Conservation (phyloP, 2,888 invertebrate species). For the Chrysolina haemoptera region DNA sequence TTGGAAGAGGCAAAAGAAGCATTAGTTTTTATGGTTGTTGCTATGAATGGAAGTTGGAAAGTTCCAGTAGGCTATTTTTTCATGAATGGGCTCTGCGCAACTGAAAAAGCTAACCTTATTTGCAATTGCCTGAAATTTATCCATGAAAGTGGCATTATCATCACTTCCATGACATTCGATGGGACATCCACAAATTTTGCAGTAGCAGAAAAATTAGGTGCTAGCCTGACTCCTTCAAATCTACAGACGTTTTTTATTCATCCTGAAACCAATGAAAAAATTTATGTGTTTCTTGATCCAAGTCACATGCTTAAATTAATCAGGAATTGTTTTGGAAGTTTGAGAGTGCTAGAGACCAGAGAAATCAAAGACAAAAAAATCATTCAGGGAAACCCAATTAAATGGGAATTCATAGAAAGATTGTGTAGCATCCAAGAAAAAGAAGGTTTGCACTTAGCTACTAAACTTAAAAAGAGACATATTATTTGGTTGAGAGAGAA, state of each 20-base stretch:
- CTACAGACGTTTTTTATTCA: constrained; percentile 13
- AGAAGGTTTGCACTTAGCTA: constrained; percentile 23
- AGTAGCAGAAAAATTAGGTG: constrained; percentile 10
- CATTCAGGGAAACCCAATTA: background rate
- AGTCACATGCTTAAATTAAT: constrained; percentile 21
- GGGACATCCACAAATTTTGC: constrained; percentile 21
- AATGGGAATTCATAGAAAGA: constrained; percentile 30
- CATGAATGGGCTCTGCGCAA: background rate
- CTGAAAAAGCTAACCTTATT: constrained; percentile 23
- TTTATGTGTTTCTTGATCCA: constrained; percentile 12
- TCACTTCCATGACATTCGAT: constrained; percentile 36
- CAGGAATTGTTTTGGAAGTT: constrained; percentile 15
- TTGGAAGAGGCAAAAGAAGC: constrained; percentile 12
- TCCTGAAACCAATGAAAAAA: constrained; percentile 4
- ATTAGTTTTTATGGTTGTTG: constrained; percentile 19
- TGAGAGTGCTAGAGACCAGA: background rate
- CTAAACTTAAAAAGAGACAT: constrained; percentile 25
- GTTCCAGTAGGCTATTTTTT: constrained; percentile 12
- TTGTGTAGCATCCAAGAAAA: constrained; percentile 46
- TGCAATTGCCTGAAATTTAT: constrained; percentile 26
- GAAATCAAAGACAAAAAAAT: background rate
- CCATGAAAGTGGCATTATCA: constrained; percentile 31
- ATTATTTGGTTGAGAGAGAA: constrained; percentile 37
- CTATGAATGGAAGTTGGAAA: constrained; percentile 18
- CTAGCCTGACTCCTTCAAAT: background rate